Percentiles rank a stretch among this genome's conserved stretches.
Evolutionary conservation across 2,888 invertebrate species (phyloP).

Genomic region (Eumerus sabulonum): DNA sequence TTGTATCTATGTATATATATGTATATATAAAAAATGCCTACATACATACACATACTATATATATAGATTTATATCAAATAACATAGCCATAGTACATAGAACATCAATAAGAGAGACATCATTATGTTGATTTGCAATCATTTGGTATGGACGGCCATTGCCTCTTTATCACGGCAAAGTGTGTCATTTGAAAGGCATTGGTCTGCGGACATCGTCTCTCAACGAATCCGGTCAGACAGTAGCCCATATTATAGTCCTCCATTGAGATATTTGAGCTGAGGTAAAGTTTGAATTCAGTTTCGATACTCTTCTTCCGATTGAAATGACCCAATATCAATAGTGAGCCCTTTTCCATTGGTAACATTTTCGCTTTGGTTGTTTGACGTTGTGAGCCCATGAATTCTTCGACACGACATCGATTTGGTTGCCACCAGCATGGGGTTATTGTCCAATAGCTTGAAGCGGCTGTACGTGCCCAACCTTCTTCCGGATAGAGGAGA

Average conservation of each 20-base stretch:
- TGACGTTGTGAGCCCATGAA: slow-evolving; percentile 83
- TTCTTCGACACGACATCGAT: slow-evolving; percentile 90
- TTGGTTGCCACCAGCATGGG: slow-evolving; percentile 92
- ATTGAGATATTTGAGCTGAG: slow-evolving; percentile 91
- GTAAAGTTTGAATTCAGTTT: slow-evolving; percentile 89
- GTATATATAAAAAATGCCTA: not conserved
- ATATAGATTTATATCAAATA: slow-evolving; percentile 1
- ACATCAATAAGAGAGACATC: not conserved
- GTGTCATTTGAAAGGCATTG: slow-evolving; percentile 90
- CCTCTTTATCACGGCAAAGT: slow-evolving; percentile 91
- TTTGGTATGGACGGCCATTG: slow-evolving; percentile 80
- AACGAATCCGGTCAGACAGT: slow-evolving; percentile 92
- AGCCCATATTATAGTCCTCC: slow-evolving; percentile 93
- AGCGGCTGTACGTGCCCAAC: slow-evolving; percentile 92
- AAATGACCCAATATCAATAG: slow-evolving; percentile 87
- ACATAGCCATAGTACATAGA: not conserved
- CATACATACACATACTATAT: slow-evolving; percentile 29
- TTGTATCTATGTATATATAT: too few species aligned
- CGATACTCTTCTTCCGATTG: slow-evolving; percentile 85
- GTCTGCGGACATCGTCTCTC: slow-evolving; percentile 88
- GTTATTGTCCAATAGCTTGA: slow-evolving; percentile 93
- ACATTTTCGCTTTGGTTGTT: slow-evolving; percentile 89
- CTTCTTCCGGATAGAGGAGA: slow-evolving; percentile 91
- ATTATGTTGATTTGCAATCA: slow-evolving; percentile 67
- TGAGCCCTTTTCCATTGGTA: slow-evolving; percentile 88